phyloP scores from a whole-genome alignment of 2,888 invertebrate genomes.

The Sphaeridia pumilis region DNA sequence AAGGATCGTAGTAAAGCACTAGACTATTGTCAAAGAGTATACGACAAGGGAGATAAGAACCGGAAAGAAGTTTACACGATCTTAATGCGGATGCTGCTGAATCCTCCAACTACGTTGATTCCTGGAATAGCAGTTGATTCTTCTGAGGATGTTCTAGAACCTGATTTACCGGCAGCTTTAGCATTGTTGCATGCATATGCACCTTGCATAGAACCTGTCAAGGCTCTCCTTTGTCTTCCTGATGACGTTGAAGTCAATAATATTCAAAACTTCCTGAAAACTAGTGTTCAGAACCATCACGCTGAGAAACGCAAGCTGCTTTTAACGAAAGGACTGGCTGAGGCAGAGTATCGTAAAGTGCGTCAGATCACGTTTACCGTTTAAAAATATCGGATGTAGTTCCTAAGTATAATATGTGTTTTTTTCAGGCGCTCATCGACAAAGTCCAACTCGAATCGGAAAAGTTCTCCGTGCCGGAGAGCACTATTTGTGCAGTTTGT shows the following conservation, averaged over 20 bases:
- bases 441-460: slow-evolving; percentile 51
- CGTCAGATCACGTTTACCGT: not conserved
- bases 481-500: slow-evolving; percentile 80
- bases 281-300: slow-evolving; percentile 62
- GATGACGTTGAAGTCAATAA: slow-evolving; percentile 62
- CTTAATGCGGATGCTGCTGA: slow-evolving; percentile 49
- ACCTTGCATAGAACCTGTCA: slow-evolving; percentile 60
- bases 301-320: slow-evolving; percentile 61
- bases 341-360: slow-evolving; percentile 74
- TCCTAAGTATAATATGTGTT: slow-evolving; percentile 5
- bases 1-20: slow-evolving; percentile 71
- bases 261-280: slow-evolving; percentile 65
- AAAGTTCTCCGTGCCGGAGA: slow-evolving; percentile 70
- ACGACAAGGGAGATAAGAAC: slow-evolving; percentile 37
- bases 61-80: slow-evolving; percentile 41
- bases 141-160: slow-evolving; percentile 45
- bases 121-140: slow-evolving; percentile 40
- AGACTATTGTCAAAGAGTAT: slow-evolving; percentile 67
- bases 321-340: slow-evolving; percentile 67
- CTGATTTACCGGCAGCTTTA: slow-evolving; percentile 68
- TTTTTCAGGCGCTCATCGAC: not conserved
- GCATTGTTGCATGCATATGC: slow-evolving; percentile 71
- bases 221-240: slow-evolving; percentile 65
- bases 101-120: slow-evolving; percentile 46
- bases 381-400: no score